Conservation (phyloP, 2,888 invertebrate species). For the Drosophila pullipes region DNA sequence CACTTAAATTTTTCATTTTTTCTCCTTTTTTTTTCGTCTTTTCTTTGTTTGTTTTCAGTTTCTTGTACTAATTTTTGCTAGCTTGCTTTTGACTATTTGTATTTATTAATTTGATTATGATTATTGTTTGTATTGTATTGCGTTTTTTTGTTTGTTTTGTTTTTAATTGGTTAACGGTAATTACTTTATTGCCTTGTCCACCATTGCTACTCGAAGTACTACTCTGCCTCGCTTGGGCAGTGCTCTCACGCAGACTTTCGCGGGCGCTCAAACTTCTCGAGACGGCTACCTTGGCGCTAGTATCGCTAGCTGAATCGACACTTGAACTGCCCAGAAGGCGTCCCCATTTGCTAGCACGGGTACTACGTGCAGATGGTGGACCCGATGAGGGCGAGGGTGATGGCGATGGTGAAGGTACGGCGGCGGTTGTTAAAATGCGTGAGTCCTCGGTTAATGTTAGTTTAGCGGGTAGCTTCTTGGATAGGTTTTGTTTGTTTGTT, state of each 20-base stretch:
- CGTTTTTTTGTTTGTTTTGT: constrained; percentile 33
- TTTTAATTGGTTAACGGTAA: constrained; percentile 63
- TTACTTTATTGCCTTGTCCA: constrained; percentile 86
- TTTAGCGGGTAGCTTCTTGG: constrained; percentile 86
- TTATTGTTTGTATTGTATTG: constrained; percentile 28
- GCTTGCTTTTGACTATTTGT: constrained; percentile 10
- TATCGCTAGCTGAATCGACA: constrained; percentile 90
- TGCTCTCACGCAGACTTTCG: constrained; percentile 86
- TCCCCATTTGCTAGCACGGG: constrained; percentile 91
- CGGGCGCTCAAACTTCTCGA: constrained; percentile 88
- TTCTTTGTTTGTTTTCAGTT: not conserved
- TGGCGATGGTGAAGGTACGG: constrained; percentile 85
- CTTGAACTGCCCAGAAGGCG: constrained; percentile 92
- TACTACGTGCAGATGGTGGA: constrained; percentile 87
- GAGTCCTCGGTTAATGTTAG: constrained; percentile 86
- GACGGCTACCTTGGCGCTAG: constrained; percentile 87
- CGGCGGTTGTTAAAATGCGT: constrained; percentile 84
- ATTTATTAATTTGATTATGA: constrained; percentile 7
- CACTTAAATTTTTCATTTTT: not conserved
- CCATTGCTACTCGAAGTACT: constrained; percentile 86
- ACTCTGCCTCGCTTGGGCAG: constrained; percentile 85
- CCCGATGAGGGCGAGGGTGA: constrained; percentile 86
- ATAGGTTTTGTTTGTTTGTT: constrained; percentile 51
- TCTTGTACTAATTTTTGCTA: constrained; percentile 49
- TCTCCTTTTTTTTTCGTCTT: not conserved